Conservation (phyloP, 2,113 vertebrate genomes). For the Epinephelus fuscoguttatus region DNA sequence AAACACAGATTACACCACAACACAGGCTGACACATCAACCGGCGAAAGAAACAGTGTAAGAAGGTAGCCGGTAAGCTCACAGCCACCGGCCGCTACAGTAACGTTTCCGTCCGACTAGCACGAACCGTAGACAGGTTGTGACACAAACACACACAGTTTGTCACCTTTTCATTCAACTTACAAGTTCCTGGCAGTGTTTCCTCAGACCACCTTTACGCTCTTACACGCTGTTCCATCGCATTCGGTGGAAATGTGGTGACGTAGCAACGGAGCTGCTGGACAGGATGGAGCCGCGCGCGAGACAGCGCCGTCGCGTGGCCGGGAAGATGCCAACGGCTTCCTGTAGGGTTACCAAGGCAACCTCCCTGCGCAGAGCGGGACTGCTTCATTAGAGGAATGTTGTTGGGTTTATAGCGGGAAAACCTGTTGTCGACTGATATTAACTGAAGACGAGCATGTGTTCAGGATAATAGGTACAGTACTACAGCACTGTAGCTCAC, state of each 20-base stretch:
- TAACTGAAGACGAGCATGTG: background rate
- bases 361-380: background rate
- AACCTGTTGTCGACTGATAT: background rate
- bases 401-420: too few relatives aligned
- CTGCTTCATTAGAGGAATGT: background rate
- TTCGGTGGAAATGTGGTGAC: conserved; percentile 81
- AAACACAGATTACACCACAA: conserved; percentile 22
- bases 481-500: too few relatives aligned
- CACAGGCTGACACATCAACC: conserved; percentile 5
- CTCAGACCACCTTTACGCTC: conserved; percentile 22
- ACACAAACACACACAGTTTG: background rate
- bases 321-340: conserved; percentile 38
- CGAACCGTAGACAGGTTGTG: rapidly evolving
- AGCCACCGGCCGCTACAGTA: background rate
- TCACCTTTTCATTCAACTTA: conserved; percentile 55
- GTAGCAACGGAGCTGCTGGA: conserved; percentile 66
- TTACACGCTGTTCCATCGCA: conserved; percentile 65
- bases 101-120: too few relatives aligned
- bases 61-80: background rate
- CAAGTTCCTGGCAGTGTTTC: conserved; percentile 20
- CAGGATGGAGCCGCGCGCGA: background rate
- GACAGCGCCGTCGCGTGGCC: conserved; percentile 56
- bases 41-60: background rate
- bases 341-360: conserved; percentile 3
- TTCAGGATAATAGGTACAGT: background rate